Evolutionary conservation across 2,888 invertebrate genomes (phyloP).

Genomic region (Tridacna crocea): DNA sequence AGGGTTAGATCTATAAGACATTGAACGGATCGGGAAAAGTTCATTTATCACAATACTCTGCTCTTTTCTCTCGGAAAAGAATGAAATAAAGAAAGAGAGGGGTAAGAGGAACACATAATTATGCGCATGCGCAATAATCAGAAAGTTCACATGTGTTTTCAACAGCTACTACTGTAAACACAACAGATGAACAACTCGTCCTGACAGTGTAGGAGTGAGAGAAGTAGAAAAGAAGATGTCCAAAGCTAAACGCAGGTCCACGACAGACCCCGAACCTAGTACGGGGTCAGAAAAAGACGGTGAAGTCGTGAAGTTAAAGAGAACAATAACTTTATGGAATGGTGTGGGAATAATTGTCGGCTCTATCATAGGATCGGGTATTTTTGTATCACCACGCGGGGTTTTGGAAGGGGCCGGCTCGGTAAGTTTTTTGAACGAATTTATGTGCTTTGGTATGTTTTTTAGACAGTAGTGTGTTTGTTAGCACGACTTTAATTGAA

Average conservation of each 20-base stretch:
- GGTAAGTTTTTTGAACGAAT: constrained; percentile 66
- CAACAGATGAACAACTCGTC: too few species aligned
- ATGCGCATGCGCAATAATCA: too few species aligned
- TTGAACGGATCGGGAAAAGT: too few species aligned
- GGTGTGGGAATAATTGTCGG: constrained; percentile 97
- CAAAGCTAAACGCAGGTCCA: constrained; percentile 2
- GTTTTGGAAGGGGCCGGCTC: constrained; percentile 92
- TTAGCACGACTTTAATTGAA: background rate
- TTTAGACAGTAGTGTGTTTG: background rate
- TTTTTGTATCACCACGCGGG: constrained; percentile 96
- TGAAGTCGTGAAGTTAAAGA: constrained; percentile 88
- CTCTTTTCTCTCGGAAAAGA: too few species aligned
- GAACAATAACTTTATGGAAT: constrained; percentile 92
- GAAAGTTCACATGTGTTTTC: too few species aligned
- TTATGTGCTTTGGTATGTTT: background rate
- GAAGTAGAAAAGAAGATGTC: too few species aligned
- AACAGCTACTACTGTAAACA: too few species aligned
- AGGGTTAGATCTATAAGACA: too few species aligned
- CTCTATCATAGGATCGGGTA: constrained; percentile 96
- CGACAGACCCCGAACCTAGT: background rate
- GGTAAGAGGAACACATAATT: too few species aligned
- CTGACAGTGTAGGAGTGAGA: background rate
- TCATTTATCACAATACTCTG: too few species aligned
- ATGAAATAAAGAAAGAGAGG: too few species aligned
- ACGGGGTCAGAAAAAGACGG: constrained; percentile 34